These are phyloP conservation scores for Odobenus rosmarus DNA, from an alignment of 2,113 vertebrate genomes.

Conservation along the genomic window DNA sequence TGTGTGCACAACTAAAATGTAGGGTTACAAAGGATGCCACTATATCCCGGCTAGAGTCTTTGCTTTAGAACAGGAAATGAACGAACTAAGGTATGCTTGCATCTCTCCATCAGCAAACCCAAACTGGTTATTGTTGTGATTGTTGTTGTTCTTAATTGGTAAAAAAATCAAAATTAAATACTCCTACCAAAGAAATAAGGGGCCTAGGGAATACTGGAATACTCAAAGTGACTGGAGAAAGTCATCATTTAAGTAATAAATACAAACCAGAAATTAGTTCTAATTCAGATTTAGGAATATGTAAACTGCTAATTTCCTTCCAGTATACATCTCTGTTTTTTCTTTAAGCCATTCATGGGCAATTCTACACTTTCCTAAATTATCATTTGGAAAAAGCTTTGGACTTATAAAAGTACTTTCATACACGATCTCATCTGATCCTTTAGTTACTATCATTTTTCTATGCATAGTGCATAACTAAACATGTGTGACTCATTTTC, in stretches of 20 bases:
- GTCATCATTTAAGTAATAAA: conserved; percentile 50
- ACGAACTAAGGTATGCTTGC: conserved; percentile 22
- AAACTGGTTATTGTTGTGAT: conserved; percentile 62
- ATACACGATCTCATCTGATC: neutral
- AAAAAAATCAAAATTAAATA: conserved; percentile 84
- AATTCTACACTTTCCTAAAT: neutral
- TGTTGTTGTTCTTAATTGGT: conserved; percentile 76
- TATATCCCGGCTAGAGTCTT: neutral
- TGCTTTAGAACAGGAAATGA: neutral
- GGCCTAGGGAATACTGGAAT: conserved; percentile 80
- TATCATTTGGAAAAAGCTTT: neutral
- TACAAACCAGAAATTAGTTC: conserved; percentile 34
- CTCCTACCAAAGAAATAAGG: conserved; percentile 86
- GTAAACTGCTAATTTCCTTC: neutral
- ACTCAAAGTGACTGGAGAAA: conserved; percentile 88
- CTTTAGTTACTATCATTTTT: neutral
- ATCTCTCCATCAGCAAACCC: conserved; percentile 64
- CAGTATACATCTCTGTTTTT: neutral
- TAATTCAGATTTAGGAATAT: conserved; percentile 46
- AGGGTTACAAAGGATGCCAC: conserved; percentile 21
- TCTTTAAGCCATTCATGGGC: neutral
- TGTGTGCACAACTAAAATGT: neutral
- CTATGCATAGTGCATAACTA: neutral
- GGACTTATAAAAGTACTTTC: neutral
- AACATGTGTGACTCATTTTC: neutral